Evolutionary conservation across 2,797 vertebrate genomes (phyloP).

Genomic region (Phoebastria nigripes): DNA sequence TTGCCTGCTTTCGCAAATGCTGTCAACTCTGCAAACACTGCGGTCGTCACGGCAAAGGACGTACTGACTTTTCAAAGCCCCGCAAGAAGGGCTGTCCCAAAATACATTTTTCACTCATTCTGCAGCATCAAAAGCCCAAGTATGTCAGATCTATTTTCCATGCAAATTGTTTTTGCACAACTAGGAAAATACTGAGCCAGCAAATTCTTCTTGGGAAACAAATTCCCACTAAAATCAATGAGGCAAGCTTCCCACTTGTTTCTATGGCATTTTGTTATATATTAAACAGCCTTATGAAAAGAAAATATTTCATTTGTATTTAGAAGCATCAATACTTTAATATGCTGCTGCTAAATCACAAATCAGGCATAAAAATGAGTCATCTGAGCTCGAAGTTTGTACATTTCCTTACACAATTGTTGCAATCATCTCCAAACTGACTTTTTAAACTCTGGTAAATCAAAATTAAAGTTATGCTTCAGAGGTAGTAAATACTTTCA

Average conservation of each 20-base stretch:
- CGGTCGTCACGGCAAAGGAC: neutral
- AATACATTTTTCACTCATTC: neutral
- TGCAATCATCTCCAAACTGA: neutral
- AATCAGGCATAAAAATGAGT: slow-evolving; percentile 26
- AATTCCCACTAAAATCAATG: slow-evolving; percentile 50
- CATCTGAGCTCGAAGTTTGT: neutral
- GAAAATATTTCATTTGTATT: neutral
- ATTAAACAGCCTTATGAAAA: slow-evolving; percentile 1
- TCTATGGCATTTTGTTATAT: neutral
- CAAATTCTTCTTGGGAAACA: slow-evolving; percentile 42
- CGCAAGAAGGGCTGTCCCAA: neutral
- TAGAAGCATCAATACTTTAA: neutral
- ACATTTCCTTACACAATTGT: neutral
- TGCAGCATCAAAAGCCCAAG: slow-evolving; percentile 10
- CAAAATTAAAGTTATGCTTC: neutral
- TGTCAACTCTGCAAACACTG: neutral
- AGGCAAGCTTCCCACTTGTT: slow-evolving; percentile 48
- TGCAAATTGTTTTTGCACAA: slow-evolving; percentile 21
- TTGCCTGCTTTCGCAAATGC: neutral
- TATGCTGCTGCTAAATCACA: slow-evolving; percentile 9
- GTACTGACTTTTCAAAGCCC: neutral
- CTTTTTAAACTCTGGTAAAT: slow-evolving; percentile 10
- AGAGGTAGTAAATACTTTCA: neutral
- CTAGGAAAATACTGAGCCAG: slow-evolving; percentile 12
- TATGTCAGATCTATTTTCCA: slow-evolving; percentile 27